Evolutionary conservation across 2,113 vertebrate genomes (phyloP), one percentile per base, ranked within the genome.

Genomic region (Amblyopsis rosae): DNA sequence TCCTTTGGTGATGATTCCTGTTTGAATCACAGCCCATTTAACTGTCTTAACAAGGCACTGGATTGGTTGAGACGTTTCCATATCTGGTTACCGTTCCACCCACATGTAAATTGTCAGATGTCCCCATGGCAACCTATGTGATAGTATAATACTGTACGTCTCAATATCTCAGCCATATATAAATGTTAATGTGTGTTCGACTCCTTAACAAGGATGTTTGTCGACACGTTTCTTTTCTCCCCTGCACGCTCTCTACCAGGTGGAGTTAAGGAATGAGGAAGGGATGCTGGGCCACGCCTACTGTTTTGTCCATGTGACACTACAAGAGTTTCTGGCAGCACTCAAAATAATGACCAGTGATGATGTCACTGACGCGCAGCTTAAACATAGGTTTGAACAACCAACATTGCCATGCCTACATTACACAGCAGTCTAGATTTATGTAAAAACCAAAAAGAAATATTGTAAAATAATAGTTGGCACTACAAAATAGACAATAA

Each of bases 311-410:
- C 95, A 98, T 84, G 77, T 96, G 66, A 97, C 93, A 6, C 77
- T 96, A 62, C 96, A 98, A 79, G 95, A 98, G 80, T 98, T 98
- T 75, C 89, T 96, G 8, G 94, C 93, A 13, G 95, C 96, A 0
- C 83, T 98, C 47, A 80, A 93, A 69, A 88, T 97, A 73, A 94
- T 98, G 95, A 88, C 91, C 4, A 96, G 90, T 49, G 49, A 62
- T 1, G 74, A 46, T 0, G 81, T 95, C 17, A 90, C 89, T 59
- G 89, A 87, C 32, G 7, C 63, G 0, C 69, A 67, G n/a, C 78
- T 98, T 3, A 84, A 85, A 65, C 83, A 76, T 73, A 93, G 91
- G 88, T 88, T 64, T 62, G 70, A 1, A 33, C 57, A 11, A n/a
- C n/a, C 53, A 55, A 55, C 53, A 55, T 51, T 51, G 11, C 11